These are phyloP conservation scores for Thunnus albacares DNA, from an alignment of 2,797 vertebrate genomes.

Conservation along the genomic window DNA sequence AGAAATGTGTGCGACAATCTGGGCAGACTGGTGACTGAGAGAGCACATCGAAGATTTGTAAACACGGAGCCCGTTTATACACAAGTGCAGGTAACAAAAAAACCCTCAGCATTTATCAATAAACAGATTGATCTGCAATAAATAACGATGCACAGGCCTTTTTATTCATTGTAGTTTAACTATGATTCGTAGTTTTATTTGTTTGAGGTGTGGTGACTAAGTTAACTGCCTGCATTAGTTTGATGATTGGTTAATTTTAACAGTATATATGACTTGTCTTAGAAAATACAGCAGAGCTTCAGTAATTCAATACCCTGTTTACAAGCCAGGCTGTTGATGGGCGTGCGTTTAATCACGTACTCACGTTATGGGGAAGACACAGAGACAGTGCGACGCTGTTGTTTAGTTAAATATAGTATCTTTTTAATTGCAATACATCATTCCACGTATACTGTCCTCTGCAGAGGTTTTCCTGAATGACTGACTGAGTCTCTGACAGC, in stretches of 20 bases:
- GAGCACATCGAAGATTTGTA: conserved; percentile 26
- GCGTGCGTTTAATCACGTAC: conserved; percentile 33
- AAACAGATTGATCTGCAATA: neutral
- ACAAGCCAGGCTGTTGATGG: conserved; percentile 32
- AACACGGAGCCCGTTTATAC: conserved; percentile 8
- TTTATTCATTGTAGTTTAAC: neutral
- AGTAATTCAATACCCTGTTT: conserved; percentile 52
- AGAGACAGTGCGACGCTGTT: conserved; percentile 12
- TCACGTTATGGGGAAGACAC: neutral
- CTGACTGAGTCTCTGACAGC: conserved; percentile 14
- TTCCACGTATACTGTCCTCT: neutral
- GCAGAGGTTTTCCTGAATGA: conserved; percentile 46
- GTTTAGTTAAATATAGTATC: neutral
- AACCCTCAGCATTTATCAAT: neutral
- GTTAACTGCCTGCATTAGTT: neutral
- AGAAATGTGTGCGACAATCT: conserved; percentile 43
- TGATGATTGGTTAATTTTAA: neutral
- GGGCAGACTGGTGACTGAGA: conserved; percentile 36
- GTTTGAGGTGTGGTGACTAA: conserved; percentile 26
- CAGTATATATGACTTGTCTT: neutral
- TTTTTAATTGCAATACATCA: neutral
- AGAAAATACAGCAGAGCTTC: neutral
- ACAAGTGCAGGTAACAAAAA: conserved; percentile 38
- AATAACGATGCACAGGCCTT: neutral
- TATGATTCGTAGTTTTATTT: conserved; percentile 23